phyloP scores from a whole-genome alignment of 2,888 invertebrate genomes.

The Linnaemya tessellans region DNA sequence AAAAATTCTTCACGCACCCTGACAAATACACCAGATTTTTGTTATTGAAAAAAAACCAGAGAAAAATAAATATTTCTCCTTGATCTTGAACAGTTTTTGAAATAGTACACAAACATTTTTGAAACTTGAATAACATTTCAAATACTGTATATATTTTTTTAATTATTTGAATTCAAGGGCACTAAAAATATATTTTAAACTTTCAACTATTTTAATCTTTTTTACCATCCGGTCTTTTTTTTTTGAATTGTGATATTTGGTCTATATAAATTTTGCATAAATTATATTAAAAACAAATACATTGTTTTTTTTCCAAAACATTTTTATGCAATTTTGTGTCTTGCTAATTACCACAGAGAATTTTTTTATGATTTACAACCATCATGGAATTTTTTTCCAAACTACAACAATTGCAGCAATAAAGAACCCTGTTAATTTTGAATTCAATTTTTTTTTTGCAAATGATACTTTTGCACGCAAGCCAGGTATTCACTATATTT shows the following conservation, averaged over 20 bases:
- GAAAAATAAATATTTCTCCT: too few relatives aligned
- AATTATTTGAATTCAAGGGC: too few relatives aligned
- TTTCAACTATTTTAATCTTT: conserved; percentile 25
- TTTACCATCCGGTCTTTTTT: conserved; percentile 56
- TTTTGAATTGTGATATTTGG: neutral
- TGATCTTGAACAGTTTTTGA: too few relatives aligned
- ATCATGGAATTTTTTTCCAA: conserved; percentile 20
- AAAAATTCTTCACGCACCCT: too few relatives aligned
- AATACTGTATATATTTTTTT: too few relatives aligned
- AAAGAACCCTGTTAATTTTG: conserved; percentile 35
- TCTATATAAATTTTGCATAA: conserved; percentile 8
- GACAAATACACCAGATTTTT: too few relatives aligned
- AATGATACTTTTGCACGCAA: conserved; percentile 66
- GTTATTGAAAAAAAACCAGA: too few relatives aligned
- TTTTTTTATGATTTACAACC: conserved; percentile 33
- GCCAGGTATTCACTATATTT: conserved; percentile 12
- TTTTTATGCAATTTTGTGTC: conserved; percentile 11
- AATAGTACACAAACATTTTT: too few relatives aligned
- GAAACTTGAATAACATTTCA: too few relatives aligned
- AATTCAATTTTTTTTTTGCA: conserved; percentile 30
- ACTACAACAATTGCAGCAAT: conserved; percentile 1
- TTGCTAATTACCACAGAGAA: conserved; percentile 20
- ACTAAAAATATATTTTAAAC: too few relatives aligned
- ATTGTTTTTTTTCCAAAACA: neutral
- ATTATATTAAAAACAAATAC: conserved; percentile 9